Percentiles rank a stretch among this genome's conserved stretches.
Conservation (phyloP, 2,113 vertebrate species). For the Rhinoptilus africanus region DNA sequence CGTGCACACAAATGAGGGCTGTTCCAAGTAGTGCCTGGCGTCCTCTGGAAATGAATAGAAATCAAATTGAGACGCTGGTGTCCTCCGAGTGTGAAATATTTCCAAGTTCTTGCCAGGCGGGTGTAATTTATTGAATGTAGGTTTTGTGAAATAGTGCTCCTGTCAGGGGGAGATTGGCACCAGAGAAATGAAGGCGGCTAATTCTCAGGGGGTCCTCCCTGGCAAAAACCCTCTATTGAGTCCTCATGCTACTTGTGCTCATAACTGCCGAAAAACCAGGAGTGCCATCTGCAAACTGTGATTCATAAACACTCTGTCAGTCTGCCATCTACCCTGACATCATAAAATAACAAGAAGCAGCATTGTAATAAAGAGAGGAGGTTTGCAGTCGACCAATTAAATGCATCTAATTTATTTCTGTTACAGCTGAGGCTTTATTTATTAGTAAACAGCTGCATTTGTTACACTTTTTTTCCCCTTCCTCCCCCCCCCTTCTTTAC, state of each 20-base stretch:
- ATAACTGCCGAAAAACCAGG: constrained; percentile 79
- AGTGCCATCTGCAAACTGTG: constrained; percentile 87
- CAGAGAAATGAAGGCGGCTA: constrained; percentile 78
- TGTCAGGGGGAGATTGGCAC: constrained; percentile 78
- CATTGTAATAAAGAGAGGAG: constrained; percentile 83
- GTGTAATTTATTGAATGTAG: constrained; percentile 73
- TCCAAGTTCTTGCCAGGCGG: constrained; percentile 67
- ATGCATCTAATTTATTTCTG: constrained; percentile 85
- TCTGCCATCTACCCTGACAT: constrained; percentile 84
- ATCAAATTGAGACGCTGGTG: constrained; percentile 57
- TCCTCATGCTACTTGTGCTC: constrained; percentile 79
- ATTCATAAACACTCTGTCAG: constrained; percentile 87
- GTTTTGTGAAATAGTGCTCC: constrained; percentile 71
- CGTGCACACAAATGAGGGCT: constrained; percentile 6
- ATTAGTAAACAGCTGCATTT: constrained; percentile 87
- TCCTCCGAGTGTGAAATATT: constrained; percentile 61
- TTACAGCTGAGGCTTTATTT: constrained; percentile 88
- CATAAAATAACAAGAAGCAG: constrained; percentile 82
- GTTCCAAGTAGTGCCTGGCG: constrained; percentile 42
- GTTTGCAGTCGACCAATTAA: constrained; percentile 83
- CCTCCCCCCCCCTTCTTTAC: not conserved
- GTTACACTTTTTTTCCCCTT: constrained; percentile 55
- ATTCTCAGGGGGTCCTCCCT: constrained; percentile 82
- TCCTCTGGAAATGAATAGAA: constrained; percentile 69
- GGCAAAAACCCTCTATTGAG: constrained; percentile 77